Percentiles rank a stretch among this genome's conserved stretches.
phyloP scores from a whole-genome alignment of 64 coral and sea anemone species.

The Actinia equina region DNA sequence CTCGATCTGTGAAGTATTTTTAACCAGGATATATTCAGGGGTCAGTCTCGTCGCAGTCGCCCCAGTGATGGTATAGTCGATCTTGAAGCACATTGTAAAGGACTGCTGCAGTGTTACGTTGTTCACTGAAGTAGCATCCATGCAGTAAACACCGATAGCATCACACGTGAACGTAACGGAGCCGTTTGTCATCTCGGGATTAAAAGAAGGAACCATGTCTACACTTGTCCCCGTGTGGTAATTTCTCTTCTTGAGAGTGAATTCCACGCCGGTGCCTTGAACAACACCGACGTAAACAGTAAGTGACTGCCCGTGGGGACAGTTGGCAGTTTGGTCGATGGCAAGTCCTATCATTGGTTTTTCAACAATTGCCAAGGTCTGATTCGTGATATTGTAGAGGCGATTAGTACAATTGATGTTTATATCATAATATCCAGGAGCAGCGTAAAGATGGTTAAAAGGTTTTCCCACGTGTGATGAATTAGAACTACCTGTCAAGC shows the following conservation, averaged over 20 bases:
- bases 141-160: slow-evolving; percentile 54
- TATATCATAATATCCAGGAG: slow-evolving; percentile 45
- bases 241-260: slow-evolving; percentile 42
- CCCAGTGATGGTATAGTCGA: slow-evolving; percentile 54
- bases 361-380: slow-evolving; percentile 65
- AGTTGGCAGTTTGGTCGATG: slow-evolving; percentile 25
- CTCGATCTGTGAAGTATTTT: slow-evolving; percentile 30
- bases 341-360: slow-evolving; percentile 42
- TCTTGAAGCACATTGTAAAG: slow-evolving; percentile 11
- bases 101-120: slow-evolving; percentile 64
- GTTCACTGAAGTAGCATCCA: slow-evolving; percentile 72
- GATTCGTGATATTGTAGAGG: slow-evolving; percentile 65
- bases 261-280: slow-evolving; percentile 65
- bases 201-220: background rate
- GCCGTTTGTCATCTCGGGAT: background rate
- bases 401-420: slow-evolving; percentile 70
- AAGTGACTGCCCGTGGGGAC: slow-evolving; percentile 45
- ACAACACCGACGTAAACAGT: slow-evolving; percentile 13
- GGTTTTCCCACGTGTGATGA: slow-evolving; percentile 48
- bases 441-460: slow-evolving; percentile 53
- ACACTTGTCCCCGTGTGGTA: background rate
- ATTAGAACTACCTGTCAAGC: background rate
- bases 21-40: background rate
- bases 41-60: slow-evolving; percentile 5
- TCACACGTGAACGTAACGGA: background rate